Base-by-base conservation (phyloP, 2,888 invertebrate genomes). In the Tetragonula carbonaria region DNA sequence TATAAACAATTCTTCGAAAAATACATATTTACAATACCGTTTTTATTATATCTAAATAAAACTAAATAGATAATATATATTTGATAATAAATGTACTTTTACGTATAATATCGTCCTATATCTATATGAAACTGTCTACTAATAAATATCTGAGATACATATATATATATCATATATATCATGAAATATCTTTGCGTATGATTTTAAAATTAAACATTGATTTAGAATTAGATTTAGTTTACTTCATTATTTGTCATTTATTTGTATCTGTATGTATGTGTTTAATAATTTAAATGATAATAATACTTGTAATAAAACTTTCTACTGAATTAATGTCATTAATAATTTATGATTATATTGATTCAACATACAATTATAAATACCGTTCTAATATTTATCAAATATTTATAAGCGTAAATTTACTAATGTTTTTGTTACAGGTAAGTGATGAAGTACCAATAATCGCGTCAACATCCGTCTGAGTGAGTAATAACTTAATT, bases 381-480 rank as follows among this genome's bases (percentile, higher is more conserved):
- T n/a, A n/a, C n/a, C n/a, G 13, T 14, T 59, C 5, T n/a, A 59
- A n/a, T n/a, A 5, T 13, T 33, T 38, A 13, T 21, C 21, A 5
- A 33, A 21, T 11, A 21, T 21, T 2, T 21, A 3, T 6, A 5
- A 33, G 2, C 28, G 13, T 53, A 33, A 45, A 51, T 59, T 53
- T 65, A 21, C 21, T 33, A 21, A 33, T 38, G 4, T 59, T 45
- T 62, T 18, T 71, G 65, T 82, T 82, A 45, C 57, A 82, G 74
- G 82, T 80, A 66, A 82, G 82, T 80, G 59, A 23, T 1, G 8
- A 51, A n/a, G 28, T 18, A 21, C 23, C 6, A 57, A 51, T 11
- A 57, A 59, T 23, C 2, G 14, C 5, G 14, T 23, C 21, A n/a
- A n/a, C 21, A 4, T 8, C 3, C 18, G 2, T 14, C 14, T 5